Percentiles rank a stretch among this genome's conserved stretches.
Conservation (phyloP, 2,113 vertebrate species). For the Platysternon megacephalum region DNA sequence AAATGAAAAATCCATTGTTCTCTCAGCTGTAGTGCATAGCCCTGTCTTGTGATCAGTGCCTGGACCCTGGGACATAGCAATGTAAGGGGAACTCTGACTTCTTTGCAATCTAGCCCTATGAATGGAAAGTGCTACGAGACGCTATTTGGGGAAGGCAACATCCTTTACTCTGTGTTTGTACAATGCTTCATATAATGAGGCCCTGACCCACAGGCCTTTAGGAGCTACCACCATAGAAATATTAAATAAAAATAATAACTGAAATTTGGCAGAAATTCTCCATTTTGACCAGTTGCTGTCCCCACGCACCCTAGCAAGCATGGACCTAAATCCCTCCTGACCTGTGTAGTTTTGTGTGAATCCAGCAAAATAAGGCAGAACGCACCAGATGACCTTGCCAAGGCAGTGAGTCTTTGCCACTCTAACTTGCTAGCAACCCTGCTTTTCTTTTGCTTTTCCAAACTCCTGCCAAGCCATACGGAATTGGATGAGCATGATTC, state of each 20-base stretch:
- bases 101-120: too few species aligned
- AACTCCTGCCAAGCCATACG: slow-evolving; percentile 61
- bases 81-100: too few species aligned
- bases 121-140: too few species aligned
- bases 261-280: neutral
- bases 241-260: neutral
- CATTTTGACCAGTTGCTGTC: neutral
- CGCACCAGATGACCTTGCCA: slow-evolving; percentile 66
- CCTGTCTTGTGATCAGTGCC: too few species aligned
- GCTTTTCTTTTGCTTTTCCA: slow-evolving; percentile 57
- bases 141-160: too few species aligned
- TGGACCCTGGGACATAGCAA: too few species aligned
- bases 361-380: slow-evolving; percentile 37
- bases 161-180: neutral
- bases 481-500: slow-evolving; percentile 62
- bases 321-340: slow-evolving; percentile 51
- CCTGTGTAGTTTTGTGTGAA: slow-evolving; percentile 29
- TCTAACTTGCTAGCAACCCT: slow-evolving; percentile 67
- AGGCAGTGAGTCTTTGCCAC: slow-evolving; percentile 34
- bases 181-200: neutral
- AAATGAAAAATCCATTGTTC: too few species aligned
- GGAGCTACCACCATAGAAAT: neutral
- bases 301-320: neutral
- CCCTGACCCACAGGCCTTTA: neutral
- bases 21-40: too few species aligned